Evolutionary conservation across 1,140 invertebrate species (phyloP), one percentile per base, ranked within the genome.

Genomic region (Lutraria rhynchaena): DNA sequence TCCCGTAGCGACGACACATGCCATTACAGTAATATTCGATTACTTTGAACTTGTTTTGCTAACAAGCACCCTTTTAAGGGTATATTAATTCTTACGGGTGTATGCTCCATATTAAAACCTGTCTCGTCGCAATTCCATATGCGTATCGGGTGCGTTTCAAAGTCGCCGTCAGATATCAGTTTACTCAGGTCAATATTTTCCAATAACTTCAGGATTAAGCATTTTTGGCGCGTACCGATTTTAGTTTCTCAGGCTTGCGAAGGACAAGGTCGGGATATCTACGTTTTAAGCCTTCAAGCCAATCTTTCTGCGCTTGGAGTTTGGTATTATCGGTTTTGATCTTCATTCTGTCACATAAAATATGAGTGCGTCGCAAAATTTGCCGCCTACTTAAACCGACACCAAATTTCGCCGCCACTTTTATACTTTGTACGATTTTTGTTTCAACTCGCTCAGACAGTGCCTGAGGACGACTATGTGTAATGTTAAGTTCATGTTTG

Each of bases 201-300:
- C 49, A 15, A 85, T 63, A 0, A 81, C 74, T 4, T 37, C 27
- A 0, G 17, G 24, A 55, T 85, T 85, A 11, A 85, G 19, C 76
- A 82, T n/a, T 85, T 41, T 61, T 27, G 15, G 65, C 63, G 4
- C 81, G 19, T 7, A 41, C 22, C 9, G 58, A 71, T 5, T 41
- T 70, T 15, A 85, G 27, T 55, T 86, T 86, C 37, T 86, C 84
- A 33, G 81, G 82, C 49, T 76, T 83, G 27, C 81, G n/a, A 7
- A 83, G 35, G 7, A 51, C 31, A 27, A 83, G 31, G 9, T 78
- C 71, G 3, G 71, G 76, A 57, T 85, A 77, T 17, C 83, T 63
- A 35, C 46, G 67, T 37, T 75, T 71, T 15, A 83, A 27, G 11
- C 81, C 81, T 37, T 75, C 76, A 27, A 46, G 69, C 77, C 84